Base-by-base conservation (phyloP, 2,113 vertebrate genomes). In the Chloebia gouldiae region DNA sequence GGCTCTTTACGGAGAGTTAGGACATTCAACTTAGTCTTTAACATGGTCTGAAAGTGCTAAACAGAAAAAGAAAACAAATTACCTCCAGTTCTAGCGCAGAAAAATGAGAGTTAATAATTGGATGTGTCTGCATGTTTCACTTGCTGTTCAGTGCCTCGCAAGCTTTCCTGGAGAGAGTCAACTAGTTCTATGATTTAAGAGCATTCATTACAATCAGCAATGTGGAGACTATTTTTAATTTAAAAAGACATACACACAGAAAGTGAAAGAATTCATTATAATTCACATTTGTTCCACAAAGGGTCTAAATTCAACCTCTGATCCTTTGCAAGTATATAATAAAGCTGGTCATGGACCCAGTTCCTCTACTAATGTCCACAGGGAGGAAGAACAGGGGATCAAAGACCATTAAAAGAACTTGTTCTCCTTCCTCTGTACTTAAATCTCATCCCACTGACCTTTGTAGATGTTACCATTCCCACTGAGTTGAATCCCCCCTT, bases 31-130 rank as follows among this genome's bases (percentile, higher is more conserved):
- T 99, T 99, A 35, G 99, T 99, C 98, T 99, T 99, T 98, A 99
- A 96, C 99, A 99, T 99, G 97, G 98, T 99, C 98, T 99, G 99
- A 97, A 99, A 99, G 98, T 99, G 99, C 99, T 99, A 96, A 90
- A 97, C 77, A 94, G 39, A 97, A 50, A 90, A 88, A 95, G 56
- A 96, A 93, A 93, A 93, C 30, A 42, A 86, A 81, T 92, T 89
- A 94, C 42, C 50, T 71, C 76, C 40, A 81, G 33, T 66, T 80
- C 42, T 35, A 49, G 21, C 25, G 28, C 56, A 94, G 40, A 78
- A 90, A 94, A 79, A 47, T 51, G 3, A 44, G 73, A 86, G 23
- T 47, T 44, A 86, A 57, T 40, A 76, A 28, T 47, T 83, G 77
- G 60, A 66, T 0, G 0, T 27, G 30, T 65, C 81, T 90, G 28